Base-by-base conservation (phyloP, 2,797 vertebrate genomes). In the Potorous gilbertii region DNA sequence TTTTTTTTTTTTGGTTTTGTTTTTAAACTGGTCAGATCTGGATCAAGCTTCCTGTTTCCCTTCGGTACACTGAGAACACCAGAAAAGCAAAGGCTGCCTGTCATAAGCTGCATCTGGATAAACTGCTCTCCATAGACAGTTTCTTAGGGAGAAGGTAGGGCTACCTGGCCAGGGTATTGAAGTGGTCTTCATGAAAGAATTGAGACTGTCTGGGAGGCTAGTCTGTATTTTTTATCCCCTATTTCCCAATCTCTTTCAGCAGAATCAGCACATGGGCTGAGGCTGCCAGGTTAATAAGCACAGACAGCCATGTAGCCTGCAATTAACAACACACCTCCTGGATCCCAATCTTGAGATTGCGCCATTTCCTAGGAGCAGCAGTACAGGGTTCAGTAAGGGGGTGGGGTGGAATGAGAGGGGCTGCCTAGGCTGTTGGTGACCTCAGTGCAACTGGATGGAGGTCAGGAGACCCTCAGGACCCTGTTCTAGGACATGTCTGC, bases 61-160 rank as follows among this genome's bases (percentile, higher is more conserved):
- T 34, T 52, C n/a, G 54, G 59, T 94, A 94, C 52, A 52, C 5
- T 55, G 92, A 90, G 62, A 90, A 66, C 92, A 93, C 57, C 55
- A 57, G 54, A 24, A 54, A 55, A 74, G 59, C 52, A 91, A 91
- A 95, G 29, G 5, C 34, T 12, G 46, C 50, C 0, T 34, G 4
- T 54, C 16, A 54, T 54, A 29, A 54, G 24, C 24, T 54, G 50
- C 46, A 90, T 29, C 87, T 46, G 16, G 27, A 81, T 5, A 24
- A 56, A 24, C 89, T 28, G 90, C 50, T 55, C 46, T 56, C 56
- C 12, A 4, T 1, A 14, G 59, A 90, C 27, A 34, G n/a, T 6
- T 50, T 62, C 94, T 91, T 40, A 27, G 74, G 5, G 92, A 56
- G 87, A 89, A 90, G 52, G 46, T 62, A n/a, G 18, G 34, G 59